A percentile compares a stretch with the other conserved stretches of the same genome.
Evolutionary conservation across 2,888 invertebrate species (phyloP).

Genomic region (Thecocarcelia acutangulata): DNA sequence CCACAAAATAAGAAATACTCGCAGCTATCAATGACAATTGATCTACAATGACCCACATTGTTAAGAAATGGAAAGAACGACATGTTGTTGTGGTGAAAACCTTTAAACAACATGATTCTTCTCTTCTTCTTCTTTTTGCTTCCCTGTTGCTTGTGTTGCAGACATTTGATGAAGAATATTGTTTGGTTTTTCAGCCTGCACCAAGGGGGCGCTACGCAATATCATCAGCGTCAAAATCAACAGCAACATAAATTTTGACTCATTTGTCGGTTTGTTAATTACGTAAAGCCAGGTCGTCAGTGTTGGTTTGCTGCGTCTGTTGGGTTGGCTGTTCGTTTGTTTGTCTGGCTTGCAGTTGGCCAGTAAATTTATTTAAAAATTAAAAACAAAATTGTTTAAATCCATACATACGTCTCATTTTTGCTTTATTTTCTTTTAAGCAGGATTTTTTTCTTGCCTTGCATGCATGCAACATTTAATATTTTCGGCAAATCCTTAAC

Average conservation of each 20-base stretch:
- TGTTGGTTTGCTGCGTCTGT: constrained; percentile 34
- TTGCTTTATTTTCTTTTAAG: neutral
- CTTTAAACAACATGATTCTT: constrained; percentile 57
- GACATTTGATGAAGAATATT: constrained; percentile 12
- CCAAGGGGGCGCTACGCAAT: constrained; percentile 70
- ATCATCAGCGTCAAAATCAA: constrained; percentile 75
- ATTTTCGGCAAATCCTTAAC: constrained; percentile 45
- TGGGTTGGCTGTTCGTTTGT: neutral
- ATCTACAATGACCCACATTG: constrained; percentile 69
- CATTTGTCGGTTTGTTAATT: constrained; percentile 73
- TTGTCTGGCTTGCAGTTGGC: neutral
- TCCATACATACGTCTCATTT: constrained; percentile 9
- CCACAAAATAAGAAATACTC: constrained; percentile 55
- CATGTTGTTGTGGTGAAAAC: constrained; percentile 61
- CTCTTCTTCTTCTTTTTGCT: constrained; percentile 1
- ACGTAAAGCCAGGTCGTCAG: constrained; percentile 53
- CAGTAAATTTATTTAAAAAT: constrained; percentile 15
- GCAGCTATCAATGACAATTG: constrained; percentile 69
- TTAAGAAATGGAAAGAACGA: constrained; percentile 56
- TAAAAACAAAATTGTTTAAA: constrained; percentile 22
- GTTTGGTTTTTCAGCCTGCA: constrained; percentile 12
- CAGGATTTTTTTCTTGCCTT: neutral
- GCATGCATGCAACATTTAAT: constrained; percentile 70
- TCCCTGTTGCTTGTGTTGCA: constrained; percentile 6
- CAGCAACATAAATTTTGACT: constrained; percentile 79